Conservation (phyloP, 2,888 invertebrate species). For the Melanophora roralis region DNA sequence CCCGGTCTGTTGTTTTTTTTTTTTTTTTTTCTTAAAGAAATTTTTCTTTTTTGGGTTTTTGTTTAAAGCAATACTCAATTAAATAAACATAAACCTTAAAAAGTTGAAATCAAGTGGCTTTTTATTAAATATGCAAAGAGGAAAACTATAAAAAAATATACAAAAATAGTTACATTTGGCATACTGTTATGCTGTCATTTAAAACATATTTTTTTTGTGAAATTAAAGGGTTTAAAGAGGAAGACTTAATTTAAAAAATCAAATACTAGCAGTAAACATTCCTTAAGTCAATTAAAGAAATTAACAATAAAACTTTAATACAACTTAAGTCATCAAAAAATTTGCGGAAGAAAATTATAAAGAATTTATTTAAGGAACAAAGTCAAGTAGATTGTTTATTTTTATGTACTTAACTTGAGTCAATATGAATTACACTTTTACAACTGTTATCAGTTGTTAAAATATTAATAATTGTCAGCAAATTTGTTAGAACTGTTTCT, state of each 20-base stretch:
- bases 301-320: neutral
- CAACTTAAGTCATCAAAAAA: neutral
- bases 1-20: neutral
- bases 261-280: neutral
- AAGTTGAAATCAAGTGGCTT: constrained; percentile 53
- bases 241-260: constrained; percentile 46
- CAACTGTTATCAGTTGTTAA: too few species aligned
- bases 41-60: too few species aligned
- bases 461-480: too few species aligned
- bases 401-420: neutral
- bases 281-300: neutral
- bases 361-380: neutral
- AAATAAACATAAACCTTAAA: constrained; percentile 38
- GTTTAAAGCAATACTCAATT: neutral
- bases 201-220: too few species aligned
- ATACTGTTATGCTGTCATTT: neutral
- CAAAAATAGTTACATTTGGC: neutral
- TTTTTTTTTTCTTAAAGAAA: too few species aligned
- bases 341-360: neutral
- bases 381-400: constrained; percentile 4
- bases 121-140: constrained; percentile 52
- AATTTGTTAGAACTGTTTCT: too few species aligned
- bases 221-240: constrained; percentile 44
- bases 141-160: constrained; percentile 1
- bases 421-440: too few species aligned